Evolutionary conservation across 2,113 vertebrate species (phyloP).

Genomic region (Lynx canadensis): DNA sequence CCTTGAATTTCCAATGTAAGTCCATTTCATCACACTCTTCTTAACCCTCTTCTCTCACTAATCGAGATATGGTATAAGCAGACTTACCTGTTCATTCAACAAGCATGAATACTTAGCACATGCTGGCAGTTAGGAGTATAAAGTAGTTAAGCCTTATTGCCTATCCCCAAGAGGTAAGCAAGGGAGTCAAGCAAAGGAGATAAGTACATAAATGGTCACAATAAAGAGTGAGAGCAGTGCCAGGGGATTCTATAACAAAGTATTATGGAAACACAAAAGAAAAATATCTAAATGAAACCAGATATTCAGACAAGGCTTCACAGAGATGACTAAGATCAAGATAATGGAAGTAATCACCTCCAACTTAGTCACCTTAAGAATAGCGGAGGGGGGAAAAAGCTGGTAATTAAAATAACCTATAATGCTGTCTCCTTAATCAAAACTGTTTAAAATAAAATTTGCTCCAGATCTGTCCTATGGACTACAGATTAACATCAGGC

Average conservation of each 20-base stretch:
- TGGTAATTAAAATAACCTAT: not conserved
- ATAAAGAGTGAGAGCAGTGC: constrained; percentile 16
- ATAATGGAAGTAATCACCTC: not conserved
- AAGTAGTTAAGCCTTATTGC: not conserved
- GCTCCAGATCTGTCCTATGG: not conserved
- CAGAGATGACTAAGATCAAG: not conserved
- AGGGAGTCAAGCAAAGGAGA: not conserved
- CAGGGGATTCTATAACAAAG: not conserved
- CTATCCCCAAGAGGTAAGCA: not conserved
- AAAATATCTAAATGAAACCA: not conserved
- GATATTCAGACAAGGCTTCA: not conserved
- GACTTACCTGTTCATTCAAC: not conserved
- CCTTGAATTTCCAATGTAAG: not conserved
- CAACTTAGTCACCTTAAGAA: not conserved
- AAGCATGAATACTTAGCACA: not conserved
- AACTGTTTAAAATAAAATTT: constrained; percentile 14
- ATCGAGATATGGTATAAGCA: not conserved
- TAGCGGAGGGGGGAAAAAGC: too few species aligned
- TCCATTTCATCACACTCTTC: not conserved
- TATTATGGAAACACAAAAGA: not conserved
- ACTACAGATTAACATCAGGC: not conserved
- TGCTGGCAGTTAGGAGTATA: not conserved
- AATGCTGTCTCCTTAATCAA: not conserved
- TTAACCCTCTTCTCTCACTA: not conserved
- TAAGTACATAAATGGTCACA: not conserved